These are phyloP conservation scores for Ctena decussata DNA, from an alignment of 2,888 invertebrate genomes.

Conservation along the genomic window DNA sequence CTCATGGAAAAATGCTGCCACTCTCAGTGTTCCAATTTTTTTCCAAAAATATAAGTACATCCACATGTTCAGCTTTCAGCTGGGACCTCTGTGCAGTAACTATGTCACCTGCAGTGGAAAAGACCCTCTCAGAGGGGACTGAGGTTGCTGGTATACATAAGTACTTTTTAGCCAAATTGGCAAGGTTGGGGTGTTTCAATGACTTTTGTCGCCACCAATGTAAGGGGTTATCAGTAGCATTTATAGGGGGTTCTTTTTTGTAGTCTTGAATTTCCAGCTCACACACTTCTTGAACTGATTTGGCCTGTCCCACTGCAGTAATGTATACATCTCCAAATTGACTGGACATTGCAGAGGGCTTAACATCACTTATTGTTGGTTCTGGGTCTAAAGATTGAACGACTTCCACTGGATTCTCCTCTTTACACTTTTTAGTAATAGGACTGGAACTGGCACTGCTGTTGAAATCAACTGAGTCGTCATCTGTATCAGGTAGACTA, in stretches of 20 bases:
- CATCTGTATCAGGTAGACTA: neutral
- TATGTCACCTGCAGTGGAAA: constrained; percentile 48
- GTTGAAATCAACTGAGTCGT: neutral
- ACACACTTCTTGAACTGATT: constrained; percentile 7
- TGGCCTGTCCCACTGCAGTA: constrained; percentile 20
- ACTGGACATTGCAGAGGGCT: constrained; percentile 29
- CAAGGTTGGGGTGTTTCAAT: constrained; percentile 23
- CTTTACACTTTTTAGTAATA: neutral
- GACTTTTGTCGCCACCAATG: constrained; percentile 38
- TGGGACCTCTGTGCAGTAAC: constrained; percentile 40
- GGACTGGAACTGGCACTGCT: neutral
- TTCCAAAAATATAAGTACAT: constrained; percentile 47
- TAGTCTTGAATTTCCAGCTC: constrained; percentile 18
- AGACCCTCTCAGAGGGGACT: constrained; percentile 45
- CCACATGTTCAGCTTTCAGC: constrained; percentile 32
- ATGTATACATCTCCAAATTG: constrained; percentile 48
- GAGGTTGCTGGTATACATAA: constrained; percentile 43
- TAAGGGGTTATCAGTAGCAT: constrained; percentile 16
- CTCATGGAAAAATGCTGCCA: too few species aligned
- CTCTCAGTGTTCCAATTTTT: constrained; percentile 36
- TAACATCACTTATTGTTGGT: neutral
- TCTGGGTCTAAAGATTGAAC: neutral
- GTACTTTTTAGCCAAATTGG: constrained; percentile 23
- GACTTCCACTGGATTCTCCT: neutral
- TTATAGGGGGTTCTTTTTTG: constrained; percentile 14